Base-by-base conservation (phyloP, 2,113 vertebrate species). In the Phaetusa simplex region DNA sequence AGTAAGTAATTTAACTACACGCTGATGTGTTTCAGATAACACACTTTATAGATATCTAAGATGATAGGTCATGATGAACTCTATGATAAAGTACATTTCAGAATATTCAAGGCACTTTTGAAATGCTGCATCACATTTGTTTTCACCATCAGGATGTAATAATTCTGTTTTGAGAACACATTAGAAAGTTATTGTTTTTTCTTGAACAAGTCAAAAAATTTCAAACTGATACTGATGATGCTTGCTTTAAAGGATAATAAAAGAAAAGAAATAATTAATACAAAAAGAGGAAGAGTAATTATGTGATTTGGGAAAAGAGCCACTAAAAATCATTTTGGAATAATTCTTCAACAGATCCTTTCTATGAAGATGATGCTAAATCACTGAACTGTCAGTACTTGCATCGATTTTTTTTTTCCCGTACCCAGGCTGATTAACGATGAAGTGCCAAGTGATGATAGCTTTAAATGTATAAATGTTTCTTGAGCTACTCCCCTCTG, bases 341-440 rank as follows among this genome's bases (percentile, higher is more conserved):
- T 52, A 91, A 65, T 82, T 95, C 40, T 83, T 83, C 43, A 65
- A 30, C 29, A 80, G 55, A 88, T 88, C n/a, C 16, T 47, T 95
- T 85, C 65, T 19, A 50, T 3, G 14, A 53, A 70, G 42, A 52
- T 47, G 36, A 93, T 69, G 67, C 52, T 76, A 95, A 94, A 85
- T 53, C 43, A 77, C 8, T 67, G 45, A 96, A 74, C 52, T 56
- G 30, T 36, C 10, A 93, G 55, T 64, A 77, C 11, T 26, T 65
- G 17, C 36, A 89, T 1, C 85, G 58, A 82, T 58, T 55, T 32
- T 11, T 0, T 0, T 26, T 20, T 2, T 4, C 6, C 6, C 11
- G 3, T 2, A 12, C 11, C 16, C 43, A 16, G 6, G 29, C 0
- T 86, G 50, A 88, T 79, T 70, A 91, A 77, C 23, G 40, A 81